phyloP scores from a whole-genome alignment of 37 sponge, comb jelly and placozoan species.

The Geodia barretti region DNA sequence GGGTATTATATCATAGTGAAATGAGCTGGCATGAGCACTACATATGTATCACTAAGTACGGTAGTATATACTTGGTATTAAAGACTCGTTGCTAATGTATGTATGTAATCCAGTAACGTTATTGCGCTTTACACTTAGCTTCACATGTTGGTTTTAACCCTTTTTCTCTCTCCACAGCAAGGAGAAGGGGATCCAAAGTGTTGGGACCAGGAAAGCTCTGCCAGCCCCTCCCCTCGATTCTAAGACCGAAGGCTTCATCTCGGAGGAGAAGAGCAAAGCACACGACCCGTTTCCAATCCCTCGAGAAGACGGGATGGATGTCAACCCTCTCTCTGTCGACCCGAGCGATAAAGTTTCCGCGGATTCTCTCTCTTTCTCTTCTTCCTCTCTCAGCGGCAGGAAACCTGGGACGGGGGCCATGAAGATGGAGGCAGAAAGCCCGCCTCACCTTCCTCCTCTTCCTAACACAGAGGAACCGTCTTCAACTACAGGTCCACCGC shows the following conservation, averaged over 20 bases:
- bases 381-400: not conserved
- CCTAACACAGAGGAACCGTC: slow-evolving; percentile 13
- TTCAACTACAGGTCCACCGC: not conserved
- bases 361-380: no score
- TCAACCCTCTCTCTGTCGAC: slow-evolving; percentile 9
- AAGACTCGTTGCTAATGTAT: no score
- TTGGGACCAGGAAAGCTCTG: not conserved
- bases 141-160: no score
- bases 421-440: not conserved
- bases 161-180: no score
- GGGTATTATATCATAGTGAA: no score
- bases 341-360: not conserved
- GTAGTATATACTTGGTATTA: no score
- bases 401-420: not conserved
- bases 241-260: not conserved
- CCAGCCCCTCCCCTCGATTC: not conserved
- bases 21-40: no score
- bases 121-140: no score
- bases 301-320: not conserved
- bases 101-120: no score
- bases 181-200: no score
- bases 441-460: not conserved
- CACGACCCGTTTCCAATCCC: slow-evolving; percentile 55
- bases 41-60: no score
- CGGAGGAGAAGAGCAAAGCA: not conserved